phyloP scores from a whole-genome alignment of 2,113 vertebrate genomes.

The Heteronetta atricapilla region DNA sequence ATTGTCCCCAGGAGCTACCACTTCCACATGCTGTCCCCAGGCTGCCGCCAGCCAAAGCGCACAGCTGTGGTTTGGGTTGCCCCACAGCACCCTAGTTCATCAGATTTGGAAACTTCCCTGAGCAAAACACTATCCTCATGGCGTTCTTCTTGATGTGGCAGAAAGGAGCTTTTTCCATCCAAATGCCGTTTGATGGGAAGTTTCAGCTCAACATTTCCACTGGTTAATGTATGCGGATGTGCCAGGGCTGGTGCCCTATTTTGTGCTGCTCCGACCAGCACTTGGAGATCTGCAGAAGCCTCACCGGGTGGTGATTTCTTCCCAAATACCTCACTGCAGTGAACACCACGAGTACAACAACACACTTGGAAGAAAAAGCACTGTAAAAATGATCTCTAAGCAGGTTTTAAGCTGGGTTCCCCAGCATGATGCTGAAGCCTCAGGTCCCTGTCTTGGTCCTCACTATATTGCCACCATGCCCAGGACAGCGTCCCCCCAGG shows the following conservation, averaged over 20 bases:
- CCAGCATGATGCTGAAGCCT: background rate
- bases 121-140: accelerated
- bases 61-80: background rate
- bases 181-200: background rate
- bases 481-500: background rate
- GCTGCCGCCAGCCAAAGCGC: too few relatives aligned
- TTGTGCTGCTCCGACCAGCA: background rate
- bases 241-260: background rate
- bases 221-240: background rate
- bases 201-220: background rate
- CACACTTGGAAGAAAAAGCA: accelerated
- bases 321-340: background rate
- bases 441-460: background rate
- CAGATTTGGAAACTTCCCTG: background rate
- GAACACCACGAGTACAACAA: accelerated
- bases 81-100: background rate
- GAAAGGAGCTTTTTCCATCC: background rate
- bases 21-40: background rate
- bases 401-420: background rate
- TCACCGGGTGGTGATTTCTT: background rate
- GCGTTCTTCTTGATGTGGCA: accelerated
- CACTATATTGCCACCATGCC: accelerated
- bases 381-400: accelerated
- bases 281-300: background rate
- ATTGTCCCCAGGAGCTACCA: background rate